A percentile compares a stretch with the other conserved stretches of the same genome.
phyloP scores from a whole-genome alignment of 1,140 invertebrate species.

The Diprion similis region DNA sequence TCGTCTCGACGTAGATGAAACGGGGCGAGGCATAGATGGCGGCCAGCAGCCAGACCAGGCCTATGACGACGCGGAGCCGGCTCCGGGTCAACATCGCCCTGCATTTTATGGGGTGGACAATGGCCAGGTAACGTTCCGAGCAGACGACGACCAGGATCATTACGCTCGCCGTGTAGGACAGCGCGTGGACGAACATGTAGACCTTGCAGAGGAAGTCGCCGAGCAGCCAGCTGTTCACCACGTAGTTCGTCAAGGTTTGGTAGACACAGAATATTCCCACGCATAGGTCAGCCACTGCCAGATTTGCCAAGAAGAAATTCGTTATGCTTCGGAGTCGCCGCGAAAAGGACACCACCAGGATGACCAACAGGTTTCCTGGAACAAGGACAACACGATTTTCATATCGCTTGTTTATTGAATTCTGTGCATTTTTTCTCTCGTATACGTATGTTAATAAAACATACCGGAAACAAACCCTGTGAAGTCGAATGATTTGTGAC shows the following conservation, averaged over 20 bases:
- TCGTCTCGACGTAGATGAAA: constrained; percentile 76
- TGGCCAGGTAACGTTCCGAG: constrained; percentile 83
- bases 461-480: no score
- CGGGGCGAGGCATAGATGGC: constrained; percentile 79
- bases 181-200: constrained; percentile 81
- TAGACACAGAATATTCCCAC: constrained; percentile 87
- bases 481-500: no score
- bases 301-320: constrained; percentile 85
- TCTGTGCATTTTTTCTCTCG: no score
- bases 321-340: constrained; percentile 80
- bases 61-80: constrained; percentile 73
- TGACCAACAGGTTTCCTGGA: constrained; percentile 83
- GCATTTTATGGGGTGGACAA: constrained; percentile 82
- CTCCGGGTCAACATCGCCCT: constrained; percentile 77
- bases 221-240: constrained; percentile 79
- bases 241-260: constrained; percentile 80
- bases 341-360: constrained; percentile 80
- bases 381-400: constrained; percentile 39
- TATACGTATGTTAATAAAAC: no score
- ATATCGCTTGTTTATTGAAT: neutral
- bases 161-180: constrained; percentile 83
- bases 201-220: constrained; percentile 83
- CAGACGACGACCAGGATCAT: constrained; percentile 83
- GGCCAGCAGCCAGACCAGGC: constrained; percentile 78
- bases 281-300: constrained; percentile 83